Percentiles rank a stretch among this genome's conserved stretches.
Conservation (phyloP, 2,888 invertebrate species). For the Hirtodrosophila confusa region DNA sequence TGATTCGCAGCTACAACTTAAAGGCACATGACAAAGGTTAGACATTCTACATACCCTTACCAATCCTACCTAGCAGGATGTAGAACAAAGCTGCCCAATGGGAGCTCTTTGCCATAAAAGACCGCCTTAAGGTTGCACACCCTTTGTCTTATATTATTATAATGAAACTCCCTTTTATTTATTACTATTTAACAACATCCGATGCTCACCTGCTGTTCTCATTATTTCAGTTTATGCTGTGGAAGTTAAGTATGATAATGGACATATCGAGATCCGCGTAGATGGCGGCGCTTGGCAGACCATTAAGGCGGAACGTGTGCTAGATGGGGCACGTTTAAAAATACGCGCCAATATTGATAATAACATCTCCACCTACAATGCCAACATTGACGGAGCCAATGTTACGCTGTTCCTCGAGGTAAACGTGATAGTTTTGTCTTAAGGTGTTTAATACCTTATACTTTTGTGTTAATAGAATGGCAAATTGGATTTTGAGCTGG, state of each 20-base stretch:
- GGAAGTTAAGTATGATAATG: slow-evolving; percentile 86
- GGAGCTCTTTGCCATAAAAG: too few relatives aligned
- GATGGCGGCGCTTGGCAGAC: slow-evolving; percentile 86
- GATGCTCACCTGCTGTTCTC: not conserved
- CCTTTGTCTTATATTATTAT: too few relatives aligned
- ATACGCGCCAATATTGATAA: slow-evolving; percentile 86
- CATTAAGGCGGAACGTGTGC: slow-evolving; percentile 84
- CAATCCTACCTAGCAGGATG: too few relatives aligned
- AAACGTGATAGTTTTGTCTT: slow-evolving; percentile 19
- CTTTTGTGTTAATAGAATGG: slow-evolving; percentile 86
- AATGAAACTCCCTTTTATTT: too few relatives aligned
- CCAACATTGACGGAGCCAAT: slow-evolving; percentile 86
- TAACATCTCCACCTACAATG: slow-evolving; percentile 85
- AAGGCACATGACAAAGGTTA: slow-evolving; percentile 87
- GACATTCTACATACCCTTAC: not conserved
- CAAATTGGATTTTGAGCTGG: slow-evolving; percentile 87
- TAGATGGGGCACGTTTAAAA: slow-evolving; percentile 82
- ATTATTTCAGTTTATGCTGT: slow-evolving; percentile 79
- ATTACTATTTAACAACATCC: not conserved
- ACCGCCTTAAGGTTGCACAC: too few relatives aligned
- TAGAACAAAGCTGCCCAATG: too few relatives aligned
- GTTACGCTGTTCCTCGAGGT: slow-evolving; percentile 89
- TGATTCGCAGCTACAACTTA: slow-evolving; percentile 86
- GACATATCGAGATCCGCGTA: slow-evolving; percentile 85
- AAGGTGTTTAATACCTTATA: not conserved